A percentile compares a stretch with the other conserved stretches of the same genome.
These are phyloP conservation scores for Redunca redunca DNA, from an alignment of 2,113 vertebrate species.

Conservation along the genomic window DNA sequence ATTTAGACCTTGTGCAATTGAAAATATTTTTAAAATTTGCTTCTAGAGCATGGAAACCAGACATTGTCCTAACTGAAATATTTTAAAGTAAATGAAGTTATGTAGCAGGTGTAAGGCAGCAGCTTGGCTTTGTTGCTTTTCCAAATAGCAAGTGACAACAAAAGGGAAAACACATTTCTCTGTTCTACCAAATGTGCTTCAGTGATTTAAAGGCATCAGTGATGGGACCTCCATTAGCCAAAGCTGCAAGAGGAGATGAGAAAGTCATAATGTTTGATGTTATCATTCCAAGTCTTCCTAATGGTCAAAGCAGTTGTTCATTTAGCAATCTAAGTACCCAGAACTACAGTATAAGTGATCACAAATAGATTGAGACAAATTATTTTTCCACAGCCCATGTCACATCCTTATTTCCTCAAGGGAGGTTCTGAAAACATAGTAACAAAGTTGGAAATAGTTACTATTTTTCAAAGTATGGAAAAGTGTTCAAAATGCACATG, in stretches of 20 bases:
- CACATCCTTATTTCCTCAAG: background rate
- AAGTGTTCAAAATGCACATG: background rate
- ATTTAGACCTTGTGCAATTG: background rate
- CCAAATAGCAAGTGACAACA: background rate
- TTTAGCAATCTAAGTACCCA: background rate
- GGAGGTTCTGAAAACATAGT: background rate
- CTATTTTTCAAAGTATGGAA: background rate
- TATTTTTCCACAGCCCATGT: background rate
- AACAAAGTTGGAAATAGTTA: constrained; percentile 9
- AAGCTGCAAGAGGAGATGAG: background rate
- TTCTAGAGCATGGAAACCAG: background rate
- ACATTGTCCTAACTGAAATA: background rate
- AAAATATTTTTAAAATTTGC: background rate
- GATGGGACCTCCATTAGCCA: background rate
- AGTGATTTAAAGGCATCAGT: background rate
- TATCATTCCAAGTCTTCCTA: background rate
- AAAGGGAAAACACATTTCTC: background rate
- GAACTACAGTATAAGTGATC: background rate
- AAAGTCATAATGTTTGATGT: background rate
- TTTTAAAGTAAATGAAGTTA: background rate
- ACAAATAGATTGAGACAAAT: background rate
- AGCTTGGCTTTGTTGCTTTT: background rate
- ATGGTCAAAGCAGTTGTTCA: background rate
- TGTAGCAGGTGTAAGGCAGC: background rate
- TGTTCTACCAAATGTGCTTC: background rate